Evolutionary conservation across 2,888 invertebrate species (phyloP).

Genomic region (Diarsia dahlii): DNA sequence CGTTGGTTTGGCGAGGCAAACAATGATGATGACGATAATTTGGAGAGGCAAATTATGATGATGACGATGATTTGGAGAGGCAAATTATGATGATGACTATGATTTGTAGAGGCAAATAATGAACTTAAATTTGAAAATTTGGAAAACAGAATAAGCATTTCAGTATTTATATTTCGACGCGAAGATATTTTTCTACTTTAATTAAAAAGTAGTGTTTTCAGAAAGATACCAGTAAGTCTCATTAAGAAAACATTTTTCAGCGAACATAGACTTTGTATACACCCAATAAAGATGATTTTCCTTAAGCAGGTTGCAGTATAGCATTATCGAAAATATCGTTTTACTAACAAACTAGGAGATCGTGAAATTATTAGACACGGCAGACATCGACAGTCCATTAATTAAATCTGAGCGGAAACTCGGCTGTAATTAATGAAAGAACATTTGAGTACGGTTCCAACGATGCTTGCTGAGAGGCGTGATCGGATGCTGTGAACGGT

Average conservation of each 20-base stretch:
- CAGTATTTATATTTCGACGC: background rate
- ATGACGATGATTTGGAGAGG: background rate
- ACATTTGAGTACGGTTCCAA: conserved; percentile 69
- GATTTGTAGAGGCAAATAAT: conserved; percentile 1
- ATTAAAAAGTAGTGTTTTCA: conserved; percentile 17
- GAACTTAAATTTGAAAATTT: background rate
- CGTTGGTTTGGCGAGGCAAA: too few species aligned
- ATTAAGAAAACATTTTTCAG: conserved; percentile 10
- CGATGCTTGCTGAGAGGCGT: conserved; percentile 65
- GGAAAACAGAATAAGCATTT: conserved; percentile 14
- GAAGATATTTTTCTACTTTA: background rate
- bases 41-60: too few species aligned
- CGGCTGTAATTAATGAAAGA: conserved; percentile 77
- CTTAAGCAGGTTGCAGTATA: background rate
- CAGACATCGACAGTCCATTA: conserved; percentile 75
- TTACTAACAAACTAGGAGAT: conserved; percentile 52
- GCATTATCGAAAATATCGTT: conserved; percentile 48
- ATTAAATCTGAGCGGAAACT: conserved; percentile 78
- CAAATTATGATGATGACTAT: background rate
- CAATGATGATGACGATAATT: too few species aligned
- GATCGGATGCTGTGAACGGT: conserved; percentile 39
- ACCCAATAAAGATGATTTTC: conserved; percentile 30
- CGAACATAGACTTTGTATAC: conserved; percentile 23
- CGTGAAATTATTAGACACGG: conserved; percentile 67
- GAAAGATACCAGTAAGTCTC: conserved; percentile 22